phyloP scores from a whole-genome alignment of 2,113 vertebrate genomes.

The Crypturellus undulatus region DNA sequence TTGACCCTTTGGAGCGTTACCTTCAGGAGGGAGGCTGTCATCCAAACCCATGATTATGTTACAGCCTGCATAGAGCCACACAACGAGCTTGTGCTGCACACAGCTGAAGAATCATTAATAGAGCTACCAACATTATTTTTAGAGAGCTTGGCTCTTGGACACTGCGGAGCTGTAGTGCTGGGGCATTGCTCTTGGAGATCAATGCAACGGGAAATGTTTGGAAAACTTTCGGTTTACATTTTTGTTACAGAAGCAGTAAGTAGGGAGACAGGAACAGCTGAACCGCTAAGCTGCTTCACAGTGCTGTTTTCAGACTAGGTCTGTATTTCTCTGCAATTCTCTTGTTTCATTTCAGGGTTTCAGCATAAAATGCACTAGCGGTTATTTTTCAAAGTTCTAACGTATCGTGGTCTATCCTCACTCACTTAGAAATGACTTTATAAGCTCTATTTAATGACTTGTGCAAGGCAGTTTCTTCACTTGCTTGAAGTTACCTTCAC shows the following conservation, averaged over 20 bases:
- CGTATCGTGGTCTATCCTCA: not conserved
- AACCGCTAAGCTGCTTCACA: conserved; percentile 7
- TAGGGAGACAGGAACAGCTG: conserved; percentile 26
- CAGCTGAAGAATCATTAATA: conserved; percentile 52
- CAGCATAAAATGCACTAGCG: not conserved
- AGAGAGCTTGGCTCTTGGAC: not conserved
- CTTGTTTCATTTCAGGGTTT: not conserved
- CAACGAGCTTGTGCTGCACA: conserved; percentile 32
- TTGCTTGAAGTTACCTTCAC: not conserved
- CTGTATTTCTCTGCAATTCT: not conserved
- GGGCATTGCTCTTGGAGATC: conserved; percentile 23
- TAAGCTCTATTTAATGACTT: not conserved
- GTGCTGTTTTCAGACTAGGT: not conserved
- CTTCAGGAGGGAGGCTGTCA: conserved; percentile 39
- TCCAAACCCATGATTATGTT: conserved; percentile 63
- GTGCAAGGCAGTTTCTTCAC: not conserved
- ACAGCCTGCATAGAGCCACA: conserved; percentile 61
- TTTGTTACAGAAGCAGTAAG: conserved; percentile 4
- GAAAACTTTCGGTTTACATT: conserved; percentile 41
- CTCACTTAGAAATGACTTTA: not conserved
- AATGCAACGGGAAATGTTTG: not conserved
- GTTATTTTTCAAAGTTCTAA: not conserved
- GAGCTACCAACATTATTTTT: conserved; percentile 54
- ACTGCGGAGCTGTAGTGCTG: conserved; percentile 15
- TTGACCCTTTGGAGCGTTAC: conserved; percentile 43